Evolutionary conservation across 2,113 vertebrate genomes (phyloP).

Genomic region (Morone chrysops): DNA sequence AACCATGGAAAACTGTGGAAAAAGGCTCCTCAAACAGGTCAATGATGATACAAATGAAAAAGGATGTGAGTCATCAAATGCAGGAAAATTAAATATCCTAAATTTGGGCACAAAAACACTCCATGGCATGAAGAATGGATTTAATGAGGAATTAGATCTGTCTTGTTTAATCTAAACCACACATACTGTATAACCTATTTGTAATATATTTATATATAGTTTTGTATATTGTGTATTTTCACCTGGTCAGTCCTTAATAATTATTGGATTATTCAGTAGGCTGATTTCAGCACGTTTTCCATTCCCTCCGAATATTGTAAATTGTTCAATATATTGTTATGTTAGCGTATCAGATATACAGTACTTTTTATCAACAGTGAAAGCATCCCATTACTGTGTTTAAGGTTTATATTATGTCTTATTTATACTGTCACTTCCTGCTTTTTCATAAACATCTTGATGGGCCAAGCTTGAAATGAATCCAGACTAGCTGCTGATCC

Average conservation of each 20-base stretch:
- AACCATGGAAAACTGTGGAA: no score
- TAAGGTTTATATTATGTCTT: not conserved
- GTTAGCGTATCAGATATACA: not conserved
- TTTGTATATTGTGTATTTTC: not conserved
- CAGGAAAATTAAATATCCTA: not conserved
- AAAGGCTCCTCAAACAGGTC: not conserved
- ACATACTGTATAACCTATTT: not conserved
- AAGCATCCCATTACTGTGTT: not conserved
- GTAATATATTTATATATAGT: not conserved
- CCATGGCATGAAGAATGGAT: not conserved
- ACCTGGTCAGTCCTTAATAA: not conserved
- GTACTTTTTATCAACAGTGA: not conserved
- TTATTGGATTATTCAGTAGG: not conserved
- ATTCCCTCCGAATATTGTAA: not conserved
- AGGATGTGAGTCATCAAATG: not conserved
- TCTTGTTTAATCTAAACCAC: not conserved
- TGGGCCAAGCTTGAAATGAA: constrained; percentile 7
- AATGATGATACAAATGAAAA: not conserved
- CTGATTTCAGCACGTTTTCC: not conserved
- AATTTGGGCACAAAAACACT: not conserved
- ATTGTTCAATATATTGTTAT: not conserved
- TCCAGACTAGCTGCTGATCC: constrained; percentile 7
- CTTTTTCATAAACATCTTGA: constrained; percentile 16
- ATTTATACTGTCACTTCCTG: constrained; percentile 12
- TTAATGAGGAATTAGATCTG: not conserved